These are phyloP conservation scores for Anoplius nigerrimus DNA, from an alignment of 2,888 invertebrate genomes.

Conservation along the genomic window DNA sequence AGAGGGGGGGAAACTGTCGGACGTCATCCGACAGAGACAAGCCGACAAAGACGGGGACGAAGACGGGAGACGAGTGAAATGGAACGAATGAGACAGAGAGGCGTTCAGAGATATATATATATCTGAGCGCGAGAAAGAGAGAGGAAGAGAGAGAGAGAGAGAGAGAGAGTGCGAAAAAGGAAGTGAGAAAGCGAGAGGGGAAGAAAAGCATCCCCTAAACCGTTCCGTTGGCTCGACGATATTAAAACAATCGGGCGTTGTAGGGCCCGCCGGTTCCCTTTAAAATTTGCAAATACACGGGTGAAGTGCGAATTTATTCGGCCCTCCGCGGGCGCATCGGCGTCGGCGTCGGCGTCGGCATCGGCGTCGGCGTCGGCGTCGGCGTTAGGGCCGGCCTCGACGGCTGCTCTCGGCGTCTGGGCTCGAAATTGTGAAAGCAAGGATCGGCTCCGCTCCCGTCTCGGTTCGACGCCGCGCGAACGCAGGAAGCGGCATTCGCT, in stretches of 20 bases:
- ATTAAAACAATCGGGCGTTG: slow-evolving; percentile 64
- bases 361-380: too few species aligned
- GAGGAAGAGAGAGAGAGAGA: background rate
- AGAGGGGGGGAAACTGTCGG: background rate
- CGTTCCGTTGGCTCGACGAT: slow-evolving; percentile 40
- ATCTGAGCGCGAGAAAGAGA: background rate
- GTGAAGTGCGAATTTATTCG: slow-evolving; percentile 70
- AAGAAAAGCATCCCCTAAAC: slow-evolving; percentile 3
- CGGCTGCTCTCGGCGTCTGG: slow-evolving; percentile 44
- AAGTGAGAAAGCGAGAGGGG: background rate
- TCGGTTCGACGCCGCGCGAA: slow-evolving; percentile 48
- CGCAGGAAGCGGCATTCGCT: slow-evolving; percentile 35
- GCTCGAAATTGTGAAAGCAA: too few species aligned
- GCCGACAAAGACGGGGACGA: too few species aligned
- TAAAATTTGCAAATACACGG: slow-evolving; percentile 68
- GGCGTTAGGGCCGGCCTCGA: too few species aligned
- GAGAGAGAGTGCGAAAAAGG: background rate
- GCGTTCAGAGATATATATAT: slow-evolving; percentile 1
- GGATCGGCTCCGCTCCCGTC: slow-evolving; percentile 5
- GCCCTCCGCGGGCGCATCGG: slow-evolving; percentile 33
- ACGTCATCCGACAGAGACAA: too few species aligned
- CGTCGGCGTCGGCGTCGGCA: background rate
- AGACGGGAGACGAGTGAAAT: too few species aligned
- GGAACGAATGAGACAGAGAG: slow-evolving; percentile 17
- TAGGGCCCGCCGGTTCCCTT: slow-evolving; percentile 60